Conservation (phyloP, 1,140 invertebrate species). For the Alviniconcha marisindica region DNA sequence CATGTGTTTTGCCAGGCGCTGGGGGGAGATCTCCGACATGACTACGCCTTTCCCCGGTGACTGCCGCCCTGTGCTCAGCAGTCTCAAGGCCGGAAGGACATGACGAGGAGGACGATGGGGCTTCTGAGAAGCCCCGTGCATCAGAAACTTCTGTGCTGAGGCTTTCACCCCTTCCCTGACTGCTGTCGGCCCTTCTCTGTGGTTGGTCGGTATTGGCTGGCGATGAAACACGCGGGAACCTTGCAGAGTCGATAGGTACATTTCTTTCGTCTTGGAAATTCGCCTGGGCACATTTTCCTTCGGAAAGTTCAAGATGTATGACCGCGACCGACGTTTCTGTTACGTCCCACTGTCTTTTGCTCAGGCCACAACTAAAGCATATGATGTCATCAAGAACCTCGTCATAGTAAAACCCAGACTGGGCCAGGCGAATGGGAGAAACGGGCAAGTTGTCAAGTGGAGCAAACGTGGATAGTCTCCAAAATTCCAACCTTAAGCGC, state of each 20-base stretch:
- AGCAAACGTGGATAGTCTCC: not conserved
- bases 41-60: no score
- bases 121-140: no score
- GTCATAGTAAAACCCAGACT: constrained; percentile 4
- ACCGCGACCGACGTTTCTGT: not conserved
- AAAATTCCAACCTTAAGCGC: not conserved
- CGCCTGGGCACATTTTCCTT: not conserved
- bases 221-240: not conserved
- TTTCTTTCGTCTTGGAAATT: not conserved
- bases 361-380: not conserved
- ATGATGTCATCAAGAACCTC: not conserved
- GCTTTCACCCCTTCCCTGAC: no score
- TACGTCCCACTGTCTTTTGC: not conserved
- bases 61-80: no score
- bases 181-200: no score
- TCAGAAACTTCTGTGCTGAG: no score
- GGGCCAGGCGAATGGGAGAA: not conserved
- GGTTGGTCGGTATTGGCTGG: not conserved
- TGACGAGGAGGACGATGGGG: no score
- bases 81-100: no score
- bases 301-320: not conserved
- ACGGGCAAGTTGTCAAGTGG: not conserved
- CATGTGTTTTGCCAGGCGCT: no score
- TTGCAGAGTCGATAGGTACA: not conserved
- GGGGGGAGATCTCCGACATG: no score